A percentile compares a stretch with the other conserved stretches of the same genome.
Conservation (phyloP, 1,140 invertebrate species). For the Planococcus citri region DNA sequence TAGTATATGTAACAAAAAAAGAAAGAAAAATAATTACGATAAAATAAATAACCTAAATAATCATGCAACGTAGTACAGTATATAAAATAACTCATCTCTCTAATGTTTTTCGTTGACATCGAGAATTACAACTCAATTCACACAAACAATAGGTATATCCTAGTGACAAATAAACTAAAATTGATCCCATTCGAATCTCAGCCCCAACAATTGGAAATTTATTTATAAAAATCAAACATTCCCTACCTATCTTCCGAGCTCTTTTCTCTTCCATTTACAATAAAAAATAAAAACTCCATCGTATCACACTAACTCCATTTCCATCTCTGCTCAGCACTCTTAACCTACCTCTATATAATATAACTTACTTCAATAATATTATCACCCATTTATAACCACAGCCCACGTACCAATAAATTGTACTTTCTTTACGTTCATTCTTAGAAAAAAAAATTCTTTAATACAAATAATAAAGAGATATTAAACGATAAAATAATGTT, state of each 20-base stretch:
- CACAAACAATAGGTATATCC: background rate
- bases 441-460: background rate
- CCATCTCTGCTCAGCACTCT: background rate
- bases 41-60: background rate
- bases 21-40: background rate
- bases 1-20: background rate
- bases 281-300: too few species aligned
- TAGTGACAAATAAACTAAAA: background rate
- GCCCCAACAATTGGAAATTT: background rate
- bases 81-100: too few species aligned
- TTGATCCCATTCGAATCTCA: background rate
- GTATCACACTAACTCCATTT: too few species aligned
- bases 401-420: constrained; percentile 17
- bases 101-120: too few species aligned
- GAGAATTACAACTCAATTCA: too few species aligned
- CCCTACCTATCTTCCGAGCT: too few species aligned
- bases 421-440: constrained; percentile 19
- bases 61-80: too few species aligned
- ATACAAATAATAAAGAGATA: background rate
- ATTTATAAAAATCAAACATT: background rate
- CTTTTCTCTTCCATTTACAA: too few species aligned
- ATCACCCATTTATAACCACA: constrained; percentile 13
- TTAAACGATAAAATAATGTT: background rate
- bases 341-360: constrained; percentile 10
- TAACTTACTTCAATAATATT: constrained; percentile 17